Conservation (phyloP, 2,888 invertebrate species). For the Heliconius charithonia region DNA sequence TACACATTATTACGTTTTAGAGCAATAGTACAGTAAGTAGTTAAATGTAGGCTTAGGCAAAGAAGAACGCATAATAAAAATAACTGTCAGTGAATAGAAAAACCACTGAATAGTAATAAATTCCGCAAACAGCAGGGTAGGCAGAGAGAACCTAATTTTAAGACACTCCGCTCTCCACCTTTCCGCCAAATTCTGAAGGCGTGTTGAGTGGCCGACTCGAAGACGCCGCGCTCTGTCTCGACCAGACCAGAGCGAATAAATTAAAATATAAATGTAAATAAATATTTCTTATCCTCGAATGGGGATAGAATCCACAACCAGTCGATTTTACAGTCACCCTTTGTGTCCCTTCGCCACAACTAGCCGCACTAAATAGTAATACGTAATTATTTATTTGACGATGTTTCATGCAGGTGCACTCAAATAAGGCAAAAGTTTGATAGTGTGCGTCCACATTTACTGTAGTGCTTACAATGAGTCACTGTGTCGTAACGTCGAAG, state of each 20-base stretch:
- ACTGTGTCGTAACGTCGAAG: slow-evolving; percentile 73
- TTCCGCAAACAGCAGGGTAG: too few species aligned
- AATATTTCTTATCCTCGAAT: too few species aligned
- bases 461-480: slow-evolving; percentile 73
- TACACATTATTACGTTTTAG: not conserved
- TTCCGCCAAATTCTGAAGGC: too few species aligned
- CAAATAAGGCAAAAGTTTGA: slow-evolving; percentile 66
- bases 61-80: slow-evolving; percentile 57
- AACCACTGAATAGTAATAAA: slow-evolving; percentile 64
- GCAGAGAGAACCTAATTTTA: too few species aligned
- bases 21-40: not conserved
- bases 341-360: too few species aligned
- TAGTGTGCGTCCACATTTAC: slow-evolving; percentile 59
- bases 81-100: slow-evolving; percentile 64
- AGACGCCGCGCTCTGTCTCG: too few species aligned
- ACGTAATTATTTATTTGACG: slow-evolving; percentile 74
- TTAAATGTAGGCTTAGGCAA: not conserved
- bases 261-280: too few species aligned
- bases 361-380: slow-evolving; percentile 54
- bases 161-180: too few species aligned
- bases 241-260: too few species aligned
- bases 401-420: slow-evolving; percentile 61
- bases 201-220: too few species aligned
- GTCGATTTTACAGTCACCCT: too few species aligned
- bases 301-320: too few species aligned